A percentile compares a stretch with the other conserved stretches of the same genome.
Evolutionary conservation across 92 coral and sea anemone species (phyloP).

Genomic region (Parazoanthus atlanticus): DNA sequence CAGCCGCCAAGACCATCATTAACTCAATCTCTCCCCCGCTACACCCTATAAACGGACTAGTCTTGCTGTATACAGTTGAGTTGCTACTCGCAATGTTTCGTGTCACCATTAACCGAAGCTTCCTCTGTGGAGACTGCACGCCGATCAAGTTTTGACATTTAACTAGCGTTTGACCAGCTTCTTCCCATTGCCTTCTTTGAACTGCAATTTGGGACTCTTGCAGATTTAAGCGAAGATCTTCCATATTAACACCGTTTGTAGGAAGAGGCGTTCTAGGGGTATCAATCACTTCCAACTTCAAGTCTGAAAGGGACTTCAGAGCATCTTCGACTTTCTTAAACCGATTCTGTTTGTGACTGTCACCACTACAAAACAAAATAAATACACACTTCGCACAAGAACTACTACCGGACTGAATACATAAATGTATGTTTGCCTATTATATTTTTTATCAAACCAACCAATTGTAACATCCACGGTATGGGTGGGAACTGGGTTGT

Average conservation of each 20-base stretch:
- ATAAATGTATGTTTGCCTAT: no score
- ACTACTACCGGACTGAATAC: background rate
- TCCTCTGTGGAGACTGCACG: background rate
- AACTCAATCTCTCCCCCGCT: conserved; percentile 36
- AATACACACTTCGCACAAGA: background rate
- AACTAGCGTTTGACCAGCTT: background rate
- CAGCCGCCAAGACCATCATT: conserved; percentile 33
- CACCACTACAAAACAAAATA: background rate
- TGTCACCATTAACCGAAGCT: background rate
- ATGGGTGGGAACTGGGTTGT: no score
- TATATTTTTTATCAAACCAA: background rate
- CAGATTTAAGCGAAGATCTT: background rate
- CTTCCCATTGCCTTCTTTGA: background rate
- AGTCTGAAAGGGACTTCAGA: background rate
- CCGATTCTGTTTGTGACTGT: background rate
- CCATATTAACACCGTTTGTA: background rate
- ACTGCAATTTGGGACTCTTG: background rate
- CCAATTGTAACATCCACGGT: background rate
- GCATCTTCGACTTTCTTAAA: conserved; percentile 17
- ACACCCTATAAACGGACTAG: background rate
- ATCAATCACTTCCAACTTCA: background rate
- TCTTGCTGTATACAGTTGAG: background rate
- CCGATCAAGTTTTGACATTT: background rate
- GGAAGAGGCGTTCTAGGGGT: background rate
- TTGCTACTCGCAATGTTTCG: background rate